Conservation (phyloP, 2,113 vertebrate genomes). For the Neotragus moschatus region DNA sequence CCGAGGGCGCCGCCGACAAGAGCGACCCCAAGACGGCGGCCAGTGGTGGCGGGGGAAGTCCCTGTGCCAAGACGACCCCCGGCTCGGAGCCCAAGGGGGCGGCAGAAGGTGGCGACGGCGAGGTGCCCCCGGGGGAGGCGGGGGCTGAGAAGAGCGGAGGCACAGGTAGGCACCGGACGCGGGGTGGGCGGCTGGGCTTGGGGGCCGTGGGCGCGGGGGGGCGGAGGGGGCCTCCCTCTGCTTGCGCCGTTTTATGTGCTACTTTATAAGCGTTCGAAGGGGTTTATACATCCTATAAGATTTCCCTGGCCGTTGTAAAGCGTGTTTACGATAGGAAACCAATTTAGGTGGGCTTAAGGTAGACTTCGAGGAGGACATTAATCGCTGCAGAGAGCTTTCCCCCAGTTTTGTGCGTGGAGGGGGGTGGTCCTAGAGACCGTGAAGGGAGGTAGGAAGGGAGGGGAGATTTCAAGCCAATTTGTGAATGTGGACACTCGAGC, state of each 20-base stretch:
- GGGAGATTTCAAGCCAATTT: constrained; percentile 52
- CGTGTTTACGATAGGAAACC: constrained; percentile 95
- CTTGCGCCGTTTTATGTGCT: constrained; percentile 90
- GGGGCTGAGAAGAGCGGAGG: constrained; percentile 90
- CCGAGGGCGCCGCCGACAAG: constrained; percentile 84
- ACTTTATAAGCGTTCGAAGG: constrained; percentile 99
- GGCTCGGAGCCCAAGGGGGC: constrained; percentile 84
- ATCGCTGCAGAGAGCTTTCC: constrained; percentile 71
- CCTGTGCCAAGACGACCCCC: constrained; percentile 81
- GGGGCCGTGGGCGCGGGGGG: constrained; percentile 73
- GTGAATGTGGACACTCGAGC: neutral
- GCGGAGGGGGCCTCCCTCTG: constrained; percentile 81
- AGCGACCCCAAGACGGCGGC: constrained; percentile 84
- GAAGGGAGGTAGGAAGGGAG: neutral
- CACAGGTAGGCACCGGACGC: constrained; percentile 82
- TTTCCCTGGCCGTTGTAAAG: constrained; percentile 94
- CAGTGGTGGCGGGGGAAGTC: constrained; percentile 78
- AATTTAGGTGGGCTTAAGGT: constrained; percentile 87
- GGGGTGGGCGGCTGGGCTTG: constrained; percentile 76
- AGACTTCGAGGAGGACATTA: constrained; percentile 80
- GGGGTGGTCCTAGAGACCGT: neutral
- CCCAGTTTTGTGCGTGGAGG: constrained; percentile 31
- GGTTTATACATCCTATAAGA: constrained; percentile 99
- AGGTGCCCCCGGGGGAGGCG: constrained; percentile 89
- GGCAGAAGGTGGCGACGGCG: constrained; percentile 82